Evolutionary conservation across 2,113 vertebrate species (phyloP).

Genomic region (Muntiacus reevesi): DNA sequence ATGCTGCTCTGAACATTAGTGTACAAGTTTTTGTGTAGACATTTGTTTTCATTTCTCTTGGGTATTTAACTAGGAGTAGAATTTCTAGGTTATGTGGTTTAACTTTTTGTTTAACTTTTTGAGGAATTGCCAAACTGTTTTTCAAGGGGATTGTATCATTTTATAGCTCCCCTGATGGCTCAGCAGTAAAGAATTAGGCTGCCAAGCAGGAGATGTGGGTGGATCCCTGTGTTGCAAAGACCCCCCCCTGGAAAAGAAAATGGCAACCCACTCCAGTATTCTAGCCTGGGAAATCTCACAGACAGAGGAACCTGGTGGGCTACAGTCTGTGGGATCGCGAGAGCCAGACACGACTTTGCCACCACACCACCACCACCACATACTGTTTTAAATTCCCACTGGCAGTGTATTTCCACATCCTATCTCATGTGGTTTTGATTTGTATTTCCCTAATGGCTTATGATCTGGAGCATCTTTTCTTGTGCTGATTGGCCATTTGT

Average conservation of each 20-base stretch:
- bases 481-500: background rate
- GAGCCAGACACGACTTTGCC: background rate
- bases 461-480: background rate
- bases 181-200: background rate
- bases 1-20: background rate
- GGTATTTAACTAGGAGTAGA: background rate
- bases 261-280: background rate
- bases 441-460: background rate
- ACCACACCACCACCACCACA: background rate
- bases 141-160: background rate
- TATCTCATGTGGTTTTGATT: background rate
- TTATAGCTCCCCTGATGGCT: background rate
- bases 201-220: background rate
- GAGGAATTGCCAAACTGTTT: background rate
- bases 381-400: background rate
- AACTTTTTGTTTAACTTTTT: background rate
- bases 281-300: background rate
- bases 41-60: background rate
- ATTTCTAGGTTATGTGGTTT: background rate
- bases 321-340: background rate
- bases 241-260: background rate
- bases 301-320: background rate
- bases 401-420: background rate
- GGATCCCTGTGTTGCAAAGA: background rate
- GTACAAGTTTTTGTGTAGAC: background rate